These are phyloP conservation scores for Mycogona germanica DNA, from an alignment of 2,888 invertebrate species.

Conservation along the genomic window DNA sequence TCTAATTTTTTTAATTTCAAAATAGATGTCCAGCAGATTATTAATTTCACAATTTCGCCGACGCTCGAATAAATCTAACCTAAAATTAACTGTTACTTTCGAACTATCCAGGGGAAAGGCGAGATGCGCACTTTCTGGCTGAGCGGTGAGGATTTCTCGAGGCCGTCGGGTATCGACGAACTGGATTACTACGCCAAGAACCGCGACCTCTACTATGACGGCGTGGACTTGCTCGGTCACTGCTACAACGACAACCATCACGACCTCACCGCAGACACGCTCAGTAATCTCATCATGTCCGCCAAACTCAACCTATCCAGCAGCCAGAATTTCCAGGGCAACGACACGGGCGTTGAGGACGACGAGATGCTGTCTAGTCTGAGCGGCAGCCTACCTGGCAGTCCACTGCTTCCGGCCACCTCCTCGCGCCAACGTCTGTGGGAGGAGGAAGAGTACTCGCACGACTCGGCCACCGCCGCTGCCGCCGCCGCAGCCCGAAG, in stretches of 20 bases:
- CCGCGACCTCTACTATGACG: not conserved
- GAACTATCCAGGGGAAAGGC: conserved; percentile 52
- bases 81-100: conserved; percentile 22
- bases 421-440: not conserved
- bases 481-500: not conserved
- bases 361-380: conserved; percentile 4
- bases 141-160: conserved; percentile 34
- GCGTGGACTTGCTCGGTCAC: not conserved
- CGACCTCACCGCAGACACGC: conserved; percentile 3
- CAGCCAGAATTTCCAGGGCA: not conserved
- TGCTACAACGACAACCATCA: not conserved
- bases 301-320: not conserved
- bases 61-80: too few relatives aligned
- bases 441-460: not conserved
- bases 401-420: conserved; percentile 4
- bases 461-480: not conserved
- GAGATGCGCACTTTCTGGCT: conserved; percentile 64
- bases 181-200: not conserved
- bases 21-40: too few relatives aligned
- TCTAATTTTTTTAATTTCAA: too few relatives aligned
- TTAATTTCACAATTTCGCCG: too few relatives aligned
- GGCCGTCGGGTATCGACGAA: not conserved
- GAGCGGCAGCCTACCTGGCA: conserved; percentile 11
- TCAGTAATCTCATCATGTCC: not conserved
- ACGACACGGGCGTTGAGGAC: not conserved